Conservation (phyloP, 2,797 vertebrate species). For the Amphiprion clarkii region DNA sequence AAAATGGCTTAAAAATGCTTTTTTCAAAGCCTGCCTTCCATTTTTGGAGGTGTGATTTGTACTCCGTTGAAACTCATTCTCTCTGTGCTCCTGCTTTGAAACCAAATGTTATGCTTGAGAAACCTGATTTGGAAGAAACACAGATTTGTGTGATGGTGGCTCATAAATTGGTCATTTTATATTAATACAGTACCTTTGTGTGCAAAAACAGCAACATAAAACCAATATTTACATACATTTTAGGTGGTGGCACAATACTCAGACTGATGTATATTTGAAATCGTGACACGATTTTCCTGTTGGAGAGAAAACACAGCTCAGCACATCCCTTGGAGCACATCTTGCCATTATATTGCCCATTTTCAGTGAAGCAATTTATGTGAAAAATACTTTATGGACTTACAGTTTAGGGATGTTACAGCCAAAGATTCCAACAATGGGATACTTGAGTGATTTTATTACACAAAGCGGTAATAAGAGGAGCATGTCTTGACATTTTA, state of each 20-base stretch:
- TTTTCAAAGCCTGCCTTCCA: conserved; percentile 1
- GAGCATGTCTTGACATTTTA: too few relatives aligned
- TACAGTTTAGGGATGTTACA: too few relatives aligned
- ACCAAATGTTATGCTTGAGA: neutral
- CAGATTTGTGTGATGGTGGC: conserved; percentile 1
- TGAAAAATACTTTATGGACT: too few relatives aligned
- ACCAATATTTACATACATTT: neutral
- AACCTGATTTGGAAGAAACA: neutral
- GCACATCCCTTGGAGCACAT: too few relatives aligned
- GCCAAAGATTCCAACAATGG: neutral
- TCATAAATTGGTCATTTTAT: neutral
- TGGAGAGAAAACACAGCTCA: neutral
- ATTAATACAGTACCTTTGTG: neutral
- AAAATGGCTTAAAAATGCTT: conserved; percentile 24
- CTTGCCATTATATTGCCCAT: too few relatives aligned
- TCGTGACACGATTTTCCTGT: too few relatives aligned
- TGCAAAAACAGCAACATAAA: neutral
- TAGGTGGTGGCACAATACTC: neutral
- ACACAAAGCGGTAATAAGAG: too few relatives aligned
- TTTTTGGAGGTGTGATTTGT: conserved; percentile 40
- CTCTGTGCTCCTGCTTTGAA: conserved; percentile 16
- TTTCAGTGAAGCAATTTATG: too few relatives aligned
- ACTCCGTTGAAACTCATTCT: conserved; percentile 21
- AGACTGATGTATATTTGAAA: neutral
- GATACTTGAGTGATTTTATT: neutral